Conservation (phyloP, 92 coral and sea anemone genomes). For the Phenganax marumi region DNA sequence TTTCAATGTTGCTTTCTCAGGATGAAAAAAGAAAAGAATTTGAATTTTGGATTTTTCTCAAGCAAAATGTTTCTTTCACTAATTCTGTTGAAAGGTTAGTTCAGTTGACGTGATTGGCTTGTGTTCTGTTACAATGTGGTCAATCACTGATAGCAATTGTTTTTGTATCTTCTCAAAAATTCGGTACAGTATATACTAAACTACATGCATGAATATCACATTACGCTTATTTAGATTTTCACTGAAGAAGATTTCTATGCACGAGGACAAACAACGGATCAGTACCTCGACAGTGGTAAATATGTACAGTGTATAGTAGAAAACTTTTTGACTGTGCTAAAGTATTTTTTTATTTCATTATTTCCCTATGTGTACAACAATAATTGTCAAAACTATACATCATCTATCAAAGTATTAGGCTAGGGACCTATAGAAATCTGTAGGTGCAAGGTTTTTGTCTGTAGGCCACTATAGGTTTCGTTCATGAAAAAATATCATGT, state of each 20-base stretch:
- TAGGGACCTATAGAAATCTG: no score
- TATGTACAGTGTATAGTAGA: not conserved
- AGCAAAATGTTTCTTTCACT: conserved; percentile 27
- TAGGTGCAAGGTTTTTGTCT: not conserved
- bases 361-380: no score
- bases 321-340: no score
- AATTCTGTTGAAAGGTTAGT: conserved; percentile 38
- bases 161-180: no score
- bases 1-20: conserved; percentile 29
- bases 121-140: no score
- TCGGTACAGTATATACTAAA: not conserved
- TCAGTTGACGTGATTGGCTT: no score
- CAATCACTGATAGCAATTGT: no score
- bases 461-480: not conserved
- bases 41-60: conserved; percentile 56
- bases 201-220: not conserved
- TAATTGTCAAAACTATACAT: no score
- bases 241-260: conserved; percentile 21
- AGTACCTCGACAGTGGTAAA: conserved; percentile 13
- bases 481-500: not conserved
- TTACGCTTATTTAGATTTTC: conserved; percentile 21
- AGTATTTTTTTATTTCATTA: no score
- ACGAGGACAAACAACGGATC: not conserved
- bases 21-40: conserved; percentile 61
- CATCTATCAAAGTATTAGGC: no score